Evolutionary conservation across 1,140 invertebrate species (phyloP).

Genomic region (Tigriopus japonicus): DNA sequence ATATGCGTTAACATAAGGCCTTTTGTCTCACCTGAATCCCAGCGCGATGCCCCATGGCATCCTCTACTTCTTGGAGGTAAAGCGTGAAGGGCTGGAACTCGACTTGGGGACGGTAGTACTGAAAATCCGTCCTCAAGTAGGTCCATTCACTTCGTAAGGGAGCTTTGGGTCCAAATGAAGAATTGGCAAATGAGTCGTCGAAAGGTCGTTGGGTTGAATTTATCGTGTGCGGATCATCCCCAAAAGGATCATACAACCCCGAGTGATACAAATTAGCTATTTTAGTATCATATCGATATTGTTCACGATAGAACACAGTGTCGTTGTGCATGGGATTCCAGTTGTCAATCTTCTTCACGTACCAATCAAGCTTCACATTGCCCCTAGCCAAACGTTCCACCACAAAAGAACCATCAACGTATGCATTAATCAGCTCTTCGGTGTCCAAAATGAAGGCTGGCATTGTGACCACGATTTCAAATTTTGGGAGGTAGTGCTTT

Average conservation of each 20-base stretch:
- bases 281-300: not conserved
- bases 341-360: conserved; percentile 13
- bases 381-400: conserved; percentile 24
- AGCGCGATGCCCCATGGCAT: not conserved
- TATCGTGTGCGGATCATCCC: no score
- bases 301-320: conserved; percentile 13
- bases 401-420: conserved; percentile 22
- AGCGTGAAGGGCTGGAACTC: conserved; percentile 20
- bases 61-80: conserved; percentile 17
- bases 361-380: conserved; percentile 23
- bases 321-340: conserved; percentile 11
- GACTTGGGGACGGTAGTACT: conserved; percentile 13
- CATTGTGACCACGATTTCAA: conserved; percentile 26
- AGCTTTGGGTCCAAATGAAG: not conserved
- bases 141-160: conserved; percentile 16
- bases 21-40: conserved; percentile 8
- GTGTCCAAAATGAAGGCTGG: conserved; percentile 24
- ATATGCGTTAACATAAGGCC: no score
- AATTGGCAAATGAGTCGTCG: conserved; percentile 1
- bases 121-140: not conserved
- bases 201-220: no score
- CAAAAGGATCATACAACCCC: no score
- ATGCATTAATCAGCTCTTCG: conserved; percentile 23
- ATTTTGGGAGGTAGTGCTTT: conserved; percentile 28
- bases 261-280: no score